Evolutionary conservation across 2,888 invertebrate species (phyloP).

Genomic region (Drosophila fungiperda): DNA sequence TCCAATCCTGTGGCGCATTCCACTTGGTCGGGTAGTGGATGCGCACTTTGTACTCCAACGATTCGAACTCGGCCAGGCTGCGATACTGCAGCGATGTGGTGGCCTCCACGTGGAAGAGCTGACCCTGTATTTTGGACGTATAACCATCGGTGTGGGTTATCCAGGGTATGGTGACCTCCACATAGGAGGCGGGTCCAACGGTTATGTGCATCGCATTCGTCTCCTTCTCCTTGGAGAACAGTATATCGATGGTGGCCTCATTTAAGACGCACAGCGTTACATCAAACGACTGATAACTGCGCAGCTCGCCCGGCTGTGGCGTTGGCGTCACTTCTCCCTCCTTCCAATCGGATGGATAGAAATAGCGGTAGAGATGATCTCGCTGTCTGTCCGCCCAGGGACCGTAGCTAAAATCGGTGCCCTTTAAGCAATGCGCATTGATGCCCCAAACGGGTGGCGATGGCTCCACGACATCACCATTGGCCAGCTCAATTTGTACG

Average conservation of each 20-base stretch:
- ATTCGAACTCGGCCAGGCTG: conserved; percentile 97
- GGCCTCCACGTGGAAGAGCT: conserved; percentile 96
- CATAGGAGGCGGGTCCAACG: conserved; percentile 96
- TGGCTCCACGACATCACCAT: conserved; percentile 96
- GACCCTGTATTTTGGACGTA: conserved; percentile 95
- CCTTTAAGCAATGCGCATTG: conserved; percentile 97
- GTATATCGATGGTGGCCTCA: conserved; percentile 97
- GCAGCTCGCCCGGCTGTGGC: conserved; percentile 93
- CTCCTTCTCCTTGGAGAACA: conserved; percentile 96
- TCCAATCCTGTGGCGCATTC: conserved; percentile 99
- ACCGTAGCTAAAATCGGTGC: conserved; percentile 97
- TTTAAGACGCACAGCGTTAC: conserved; percentile 95
- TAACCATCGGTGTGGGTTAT: conserved; percentile 94
- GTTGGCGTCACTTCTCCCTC: conserved; percentile 92
- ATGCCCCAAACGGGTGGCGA: conserved; percentile 98
- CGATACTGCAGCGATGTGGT: conserved; percentile 98
- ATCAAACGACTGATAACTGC: conserved; percentile 96
- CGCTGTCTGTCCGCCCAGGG: conserved; percentile 99
- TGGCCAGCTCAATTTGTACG: conserved; percentile 94
- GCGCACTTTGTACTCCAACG: conserved; percentile 94
- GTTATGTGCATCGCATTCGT: conserved; percentile 99
- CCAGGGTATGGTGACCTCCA: conserved; percentile 99
- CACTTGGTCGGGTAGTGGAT: conserved; percentile 95
- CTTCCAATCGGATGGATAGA: conserved; percentile 95
- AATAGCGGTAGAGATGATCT: conserved; percentile 97